Base-by-base conservation (phyloP, 1,140 invertebrate genomes). In the Ruditapes philippinarum region DNA sequence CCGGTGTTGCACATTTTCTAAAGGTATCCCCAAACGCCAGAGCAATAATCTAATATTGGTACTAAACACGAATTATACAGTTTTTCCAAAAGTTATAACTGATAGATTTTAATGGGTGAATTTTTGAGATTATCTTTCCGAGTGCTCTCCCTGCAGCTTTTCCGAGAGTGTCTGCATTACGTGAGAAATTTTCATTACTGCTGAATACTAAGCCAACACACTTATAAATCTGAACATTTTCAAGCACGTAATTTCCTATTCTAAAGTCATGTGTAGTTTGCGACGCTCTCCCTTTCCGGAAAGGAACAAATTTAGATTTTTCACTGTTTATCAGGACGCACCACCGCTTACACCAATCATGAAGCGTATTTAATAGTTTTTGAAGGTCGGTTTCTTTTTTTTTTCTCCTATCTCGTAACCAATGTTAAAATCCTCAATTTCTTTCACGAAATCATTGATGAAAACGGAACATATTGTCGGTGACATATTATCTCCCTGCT, bases 1-100 rank as follows among this genome's bases (percentile, higher is more conserved):
- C 17, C 65, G 5, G 14, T 12, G 17, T 70, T 70, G 65, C 2
- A 19, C 17, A 11, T 70, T 5, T 25, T 70, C 33, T n/a, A n/a
- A n/a, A n/a, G n/a, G n/a, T 11, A 70, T 70, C 65, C 65, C 65
- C 65, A 70, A 11, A 70, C 33, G 33, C 28, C 33, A 4, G 36
- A 70, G n/a, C n/a, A 70, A 28, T 70, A 70, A 25, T 70, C 65
- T 70, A 70, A 70, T 31, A 70, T 25, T 3, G 65, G 65, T 31
- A 70, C 65, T 3, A 33, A 14, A 70, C 65, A 70, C 4, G 17
- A 31, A 22, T 33, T 14, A 70, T 70, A 70, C 31, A 70, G 65
- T 28, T 70, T 70, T 3, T 70, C 65, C 5, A 70, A 19, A 28
- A 12, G 17, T 70, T 40, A 70, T 31, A 70, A 3, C 65, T 28